Evolutionary conservation across 30 jellyfish, hydroid and myxozoan genomes (phyloP), one percentile per base, ranked within the genome.

Genomic region (Rhopilema esculentum): DNA sequence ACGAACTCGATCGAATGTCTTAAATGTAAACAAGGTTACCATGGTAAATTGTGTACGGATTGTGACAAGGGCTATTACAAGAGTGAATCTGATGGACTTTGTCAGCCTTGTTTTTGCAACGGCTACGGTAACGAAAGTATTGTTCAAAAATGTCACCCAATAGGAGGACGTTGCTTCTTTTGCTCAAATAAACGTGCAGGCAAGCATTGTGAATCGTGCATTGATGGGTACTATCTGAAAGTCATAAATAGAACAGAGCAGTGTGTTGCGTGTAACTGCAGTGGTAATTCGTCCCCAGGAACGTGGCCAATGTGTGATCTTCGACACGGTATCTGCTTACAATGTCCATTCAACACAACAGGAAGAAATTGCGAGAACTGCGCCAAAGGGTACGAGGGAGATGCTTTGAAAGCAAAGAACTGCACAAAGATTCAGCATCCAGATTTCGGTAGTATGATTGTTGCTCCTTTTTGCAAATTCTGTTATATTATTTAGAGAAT

Each of bases 311-410:
- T 85, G 26, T 85, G 94, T 66, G 72, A 72, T n/a, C 63, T 80
- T 87, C 26, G 62, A 18, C 75, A 75, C 65, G 94, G 94, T 4
- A 68, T 69, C 25, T 80, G 91, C 40, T 18, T 57, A 21, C 87
- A 53, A 8, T 88, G 96, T 30, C 28, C 68, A 1, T 33, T 18
- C 15, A 79, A 80, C 72, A 79, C 96, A 8, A 80, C 92, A 4
- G 96, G 96, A 18, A 57, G 15, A 1, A 79, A 72, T 17, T 88
- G 96, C 63, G 91, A 88, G 77, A 85, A 85, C 83, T 85, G 94
- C 88, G 52, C 94, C 49, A 15, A 25, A 49, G 96, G 96, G 15
- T 88, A 77, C 79, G 31, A 29, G 48, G 96, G 96, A 57, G 89
- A 88, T 88, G 96, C 96, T 16, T 1, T 79, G 30, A 29, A 9